Percentiles rank a stretch among this genome's conserved stretches.
Evolutionary conservation across 2,888 invertebrate genomes (phyloP).

Genomic region (Branchipolynoe longqiensis): DNA sequence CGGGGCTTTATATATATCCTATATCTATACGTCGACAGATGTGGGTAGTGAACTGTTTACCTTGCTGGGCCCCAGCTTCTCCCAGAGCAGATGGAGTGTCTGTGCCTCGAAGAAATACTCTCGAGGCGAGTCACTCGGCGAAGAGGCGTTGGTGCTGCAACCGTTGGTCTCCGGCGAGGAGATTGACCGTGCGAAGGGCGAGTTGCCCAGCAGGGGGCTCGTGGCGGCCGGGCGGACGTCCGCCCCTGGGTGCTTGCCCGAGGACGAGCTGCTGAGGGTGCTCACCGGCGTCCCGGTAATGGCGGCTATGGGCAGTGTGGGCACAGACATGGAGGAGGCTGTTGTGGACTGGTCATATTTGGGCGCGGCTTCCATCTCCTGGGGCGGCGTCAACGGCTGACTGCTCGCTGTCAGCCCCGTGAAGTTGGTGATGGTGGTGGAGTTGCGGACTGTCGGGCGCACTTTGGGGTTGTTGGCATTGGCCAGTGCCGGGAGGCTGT

Average conservation of each 20-base stretch:
- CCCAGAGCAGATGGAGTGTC: constrained; percentile 27
- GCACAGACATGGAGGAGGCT: constrained; percentile 36
- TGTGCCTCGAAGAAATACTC: constrained; percentile 49
- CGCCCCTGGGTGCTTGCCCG: not conserved
- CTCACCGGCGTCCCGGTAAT: not conserved
- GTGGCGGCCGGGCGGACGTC: not conserved
- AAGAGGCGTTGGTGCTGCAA: constrained; percentile 14
- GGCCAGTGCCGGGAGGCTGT: constrained; percentile 15
- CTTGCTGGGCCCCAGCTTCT: constrained; percentile 29
- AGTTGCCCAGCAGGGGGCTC: not conserved
- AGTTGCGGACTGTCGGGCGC: not conserved
- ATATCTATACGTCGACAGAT: no score
- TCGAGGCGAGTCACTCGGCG: not conserved
- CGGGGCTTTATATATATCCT: no score
- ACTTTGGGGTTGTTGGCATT: not conserved
- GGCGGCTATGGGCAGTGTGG: constrained; percentile 6
- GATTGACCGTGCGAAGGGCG: not conserved
- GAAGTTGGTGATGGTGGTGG: constrained; percentile 26
- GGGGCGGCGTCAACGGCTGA: constrained; percentile 47
- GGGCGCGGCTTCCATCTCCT: constrained; percentile 34
- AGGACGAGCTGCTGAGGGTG: not conserved
- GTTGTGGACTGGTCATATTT: constrained; percentile 26
- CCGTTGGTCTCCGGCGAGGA: constrained; percentile 44
- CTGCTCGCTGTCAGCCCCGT: constrained; percentile 36
- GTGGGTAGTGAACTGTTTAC: no score